Base-by-base conservation (phyloP, 2,888 invertebrate species). In the Tribolium freemani region DNA sequence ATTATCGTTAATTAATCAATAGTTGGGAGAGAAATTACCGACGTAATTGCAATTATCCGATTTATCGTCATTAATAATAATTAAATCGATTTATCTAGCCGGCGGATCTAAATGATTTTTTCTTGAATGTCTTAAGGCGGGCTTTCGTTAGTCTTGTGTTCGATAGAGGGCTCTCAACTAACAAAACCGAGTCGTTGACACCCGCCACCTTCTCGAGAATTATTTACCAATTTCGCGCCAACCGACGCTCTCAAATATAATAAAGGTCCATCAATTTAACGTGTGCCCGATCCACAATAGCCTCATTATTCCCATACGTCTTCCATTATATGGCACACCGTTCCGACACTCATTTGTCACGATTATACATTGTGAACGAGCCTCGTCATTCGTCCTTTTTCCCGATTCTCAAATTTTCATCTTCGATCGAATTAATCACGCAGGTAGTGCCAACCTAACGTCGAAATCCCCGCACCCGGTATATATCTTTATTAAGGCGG, bases 401-500 rank as follows among this genome's bases (percentile, higher is more conserved):
- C 72, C 48, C 53, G 69, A 71, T 73, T 76, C 70, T 70, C 68
- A 60, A 74, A 74, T 71, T 66, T 72, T 67, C 48, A 63, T 63
- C 44, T 75, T 64, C 58, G 58, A 63, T 57, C 44, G 44, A 20
- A 57, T 68, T 58, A 48, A 57, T 67, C 57, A 57, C 64, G 67
- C 69, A 69, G 69, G 69, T 69, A 68, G 51, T 38, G 45, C 31
- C 50, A 50, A 46, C 13, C 46, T 2, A 63, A 48, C 16, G 38
- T 5, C 38, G 56, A 56, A 46, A 10, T 45, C n/a, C 46, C 56
- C 46, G 16, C 53, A 51, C 48, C 26, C 26, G 26, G 26, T 45
- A 79, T 79, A 79, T 77, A 77, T 79, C 79, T 78, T 76, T 78
- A 79, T 79, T 78, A 79, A 78, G 77, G 77, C 73, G 73, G 77